phyloP scores from a whole-genome alignment of 2,113 vertebrate species.

The Emydura subglobosa region DNA sequence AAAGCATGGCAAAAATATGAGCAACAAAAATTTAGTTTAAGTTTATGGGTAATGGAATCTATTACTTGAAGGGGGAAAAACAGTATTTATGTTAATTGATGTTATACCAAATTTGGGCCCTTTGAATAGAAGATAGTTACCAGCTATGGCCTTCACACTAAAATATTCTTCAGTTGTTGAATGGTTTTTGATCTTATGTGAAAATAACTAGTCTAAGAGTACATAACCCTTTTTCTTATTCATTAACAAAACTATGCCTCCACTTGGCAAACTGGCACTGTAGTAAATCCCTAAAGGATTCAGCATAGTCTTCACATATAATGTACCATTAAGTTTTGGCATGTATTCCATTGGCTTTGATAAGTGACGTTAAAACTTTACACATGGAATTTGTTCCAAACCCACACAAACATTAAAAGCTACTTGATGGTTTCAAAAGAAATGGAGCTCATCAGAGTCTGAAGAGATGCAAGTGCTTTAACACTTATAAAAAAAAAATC shows the following conservation, averaged over 20 bases:
- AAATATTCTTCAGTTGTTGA: background rate
- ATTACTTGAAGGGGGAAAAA: slow-evolving; percentile 22
- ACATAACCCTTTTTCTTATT: background rate
- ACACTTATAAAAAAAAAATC: background rate
- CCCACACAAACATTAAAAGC: slow-evolving; percentile 23
- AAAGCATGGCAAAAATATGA: background rate
- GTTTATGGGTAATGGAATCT: slow-evolving; percentile 5
- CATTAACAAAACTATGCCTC: slow-evolving; percentile 30
- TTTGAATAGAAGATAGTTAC: background rate
- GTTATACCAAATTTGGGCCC: slow-evolving; percentile 1
- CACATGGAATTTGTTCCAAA: slow-evolving; percentile 39
- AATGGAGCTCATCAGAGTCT: background rate
- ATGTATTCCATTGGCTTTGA: background rate
- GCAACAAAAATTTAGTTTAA: background rate
- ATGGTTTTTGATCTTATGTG: slow-evolving; percentile 29
- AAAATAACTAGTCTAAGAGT: slow-evolving; percentile 29
- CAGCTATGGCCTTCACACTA: background rate
- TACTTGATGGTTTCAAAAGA: slow-evolving; percentile 16
- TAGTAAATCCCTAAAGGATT: background rate
- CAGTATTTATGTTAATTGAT: background rate
- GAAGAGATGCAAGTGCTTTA: background rate
- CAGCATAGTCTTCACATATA: background rate
- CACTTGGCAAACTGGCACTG: slow-evolving; percentile 30
- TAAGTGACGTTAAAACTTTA: slow-evolving; percentile 43
- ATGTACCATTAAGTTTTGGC: background rate